Percentiles rank a stretch among this genome's conserved stretches.
phyloP scores from a whole-genome alignment of 1,140 invertebrate genomes.

The Monomorium pharaonis region DNA sequence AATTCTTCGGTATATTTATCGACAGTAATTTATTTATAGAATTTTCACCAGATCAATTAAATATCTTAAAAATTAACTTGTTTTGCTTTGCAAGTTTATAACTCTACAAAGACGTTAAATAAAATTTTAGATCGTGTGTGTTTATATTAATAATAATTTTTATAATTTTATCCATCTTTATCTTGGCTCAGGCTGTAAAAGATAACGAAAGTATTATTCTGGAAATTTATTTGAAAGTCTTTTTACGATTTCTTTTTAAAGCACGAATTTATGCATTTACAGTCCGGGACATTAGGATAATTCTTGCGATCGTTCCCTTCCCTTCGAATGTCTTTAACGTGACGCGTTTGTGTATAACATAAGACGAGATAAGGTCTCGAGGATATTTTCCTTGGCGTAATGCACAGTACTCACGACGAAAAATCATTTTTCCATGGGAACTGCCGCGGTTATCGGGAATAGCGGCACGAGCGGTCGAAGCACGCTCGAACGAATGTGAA shows the following conservation, averaged over 20 bases:
- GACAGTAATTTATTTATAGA: background rate
- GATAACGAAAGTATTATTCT: background rate
- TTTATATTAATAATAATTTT: background rate
- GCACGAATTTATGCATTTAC: background rate
- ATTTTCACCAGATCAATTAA: background rate
- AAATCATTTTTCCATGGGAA: slow-evolving; percentile 62
- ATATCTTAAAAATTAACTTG: background rate
- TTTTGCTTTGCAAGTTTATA: background rate
- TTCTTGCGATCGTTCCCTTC: background rate
- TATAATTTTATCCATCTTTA: background rate
- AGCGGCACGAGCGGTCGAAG: slow-evolving; percentile 13
- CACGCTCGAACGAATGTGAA: slow-evolving; percentile 50
- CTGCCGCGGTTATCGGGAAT: slow-evolving; percentile 44
- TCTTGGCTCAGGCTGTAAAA: no score
- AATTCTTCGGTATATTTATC: background rate
- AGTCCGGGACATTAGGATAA: slow-evolving; percentile 2
- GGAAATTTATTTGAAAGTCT: background rate
- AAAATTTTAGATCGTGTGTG: background rate
- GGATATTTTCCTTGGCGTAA: slow-evolving; percentile 44
- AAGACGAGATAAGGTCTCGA: slow-evolving; percentile 31
- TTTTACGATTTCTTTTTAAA: background rate
- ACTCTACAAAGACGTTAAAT: background rate
- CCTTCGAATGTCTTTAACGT: background rate
- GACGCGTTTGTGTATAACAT: slow-evolving; percentile 2
- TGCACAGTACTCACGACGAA: slow-evolving; percentile 33